Evolutionary conservation across 2,888 invertebrate genomes (phyloP).

Genomic region (Gastracanthus pulcherrimus): DNA sequence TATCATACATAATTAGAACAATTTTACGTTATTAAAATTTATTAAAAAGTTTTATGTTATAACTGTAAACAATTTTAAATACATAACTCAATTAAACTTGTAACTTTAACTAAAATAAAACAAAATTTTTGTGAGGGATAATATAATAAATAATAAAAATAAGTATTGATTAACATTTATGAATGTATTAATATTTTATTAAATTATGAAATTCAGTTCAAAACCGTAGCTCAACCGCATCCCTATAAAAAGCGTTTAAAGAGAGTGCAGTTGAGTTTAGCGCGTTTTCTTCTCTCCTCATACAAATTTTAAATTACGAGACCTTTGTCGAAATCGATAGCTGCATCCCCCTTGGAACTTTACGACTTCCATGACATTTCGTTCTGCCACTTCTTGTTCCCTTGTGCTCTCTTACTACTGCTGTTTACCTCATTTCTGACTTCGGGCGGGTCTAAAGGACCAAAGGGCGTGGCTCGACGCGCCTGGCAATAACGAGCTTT

Average conservation of each 20-base stretch:
- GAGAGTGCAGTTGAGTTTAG: not conserved
- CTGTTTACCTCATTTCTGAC: constrained; percentile 72
- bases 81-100: no score
- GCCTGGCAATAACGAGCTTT: not conserved
- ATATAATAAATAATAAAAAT: no score
- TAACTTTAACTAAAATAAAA: no score
- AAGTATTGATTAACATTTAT: no score
- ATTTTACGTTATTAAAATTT: no score
- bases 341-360: constrained; percentile 29
- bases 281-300: not conserved
- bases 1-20: no score
- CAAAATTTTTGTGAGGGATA: no score
- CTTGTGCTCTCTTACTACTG: constrained; percentile 70
- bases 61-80: no score
- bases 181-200: no score
- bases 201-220: no score
- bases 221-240: no score
- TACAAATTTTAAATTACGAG: not conserved
- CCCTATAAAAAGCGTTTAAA: not conserved
- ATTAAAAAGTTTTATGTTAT: no score
- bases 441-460: constrained; percentile 66
- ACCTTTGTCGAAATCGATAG: constrained; percentile 9
- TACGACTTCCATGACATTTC: constrained; percentile 35
- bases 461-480: constrained; percentile 9
- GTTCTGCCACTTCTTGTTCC: constrained; percentile 69